These are phyloP conservation scores for Tylochromis polylepis DNA, from an alignment of 2,113 vertebrate species.

Conservation along the genomic window DNA sequence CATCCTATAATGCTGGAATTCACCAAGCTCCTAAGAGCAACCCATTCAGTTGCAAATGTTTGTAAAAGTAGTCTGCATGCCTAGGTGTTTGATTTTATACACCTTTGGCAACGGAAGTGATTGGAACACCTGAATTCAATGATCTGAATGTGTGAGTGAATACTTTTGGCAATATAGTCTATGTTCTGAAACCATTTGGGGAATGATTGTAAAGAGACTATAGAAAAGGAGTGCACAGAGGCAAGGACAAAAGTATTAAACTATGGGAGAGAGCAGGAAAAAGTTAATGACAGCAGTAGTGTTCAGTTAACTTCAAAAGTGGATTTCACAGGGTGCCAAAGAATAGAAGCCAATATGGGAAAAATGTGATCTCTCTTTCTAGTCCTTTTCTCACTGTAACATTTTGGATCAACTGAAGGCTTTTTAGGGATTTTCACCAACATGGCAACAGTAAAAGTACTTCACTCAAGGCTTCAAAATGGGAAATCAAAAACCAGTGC, in stretches of 20 bases:
- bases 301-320: not conserved
- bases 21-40: too few relatives aligned
- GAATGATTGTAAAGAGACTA: not conserved
- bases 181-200: not conserved
- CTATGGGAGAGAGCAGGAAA: not conserved
- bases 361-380: not conserved
- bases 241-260: not conserved
- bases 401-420: not conserved
- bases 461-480: not conserved
- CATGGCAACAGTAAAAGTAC: not conserved
- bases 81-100: not conserved
- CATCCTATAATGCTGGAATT: not conserved
- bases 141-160: not conserved
- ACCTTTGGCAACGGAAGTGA: not conserved
- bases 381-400: not conserved
- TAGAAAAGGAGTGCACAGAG: not conserved
- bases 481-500: not conserved
- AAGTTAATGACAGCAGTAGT: not conserved
- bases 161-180: not conserved
- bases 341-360: not conserved
- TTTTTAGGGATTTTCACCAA: not conserved
- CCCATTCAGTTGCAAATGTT: rapidly evolving
- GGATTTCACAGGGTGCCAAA: not conserved
- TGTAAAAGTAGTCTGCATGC: not conserved
- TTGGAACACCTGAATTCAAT: not conserved